Percentiles rank a stretch among this genome's conserved stretches.
phyloP scores from a whole-genome alignment of 2,113 vertebrate species.

The Indicator indicator region DNA sequence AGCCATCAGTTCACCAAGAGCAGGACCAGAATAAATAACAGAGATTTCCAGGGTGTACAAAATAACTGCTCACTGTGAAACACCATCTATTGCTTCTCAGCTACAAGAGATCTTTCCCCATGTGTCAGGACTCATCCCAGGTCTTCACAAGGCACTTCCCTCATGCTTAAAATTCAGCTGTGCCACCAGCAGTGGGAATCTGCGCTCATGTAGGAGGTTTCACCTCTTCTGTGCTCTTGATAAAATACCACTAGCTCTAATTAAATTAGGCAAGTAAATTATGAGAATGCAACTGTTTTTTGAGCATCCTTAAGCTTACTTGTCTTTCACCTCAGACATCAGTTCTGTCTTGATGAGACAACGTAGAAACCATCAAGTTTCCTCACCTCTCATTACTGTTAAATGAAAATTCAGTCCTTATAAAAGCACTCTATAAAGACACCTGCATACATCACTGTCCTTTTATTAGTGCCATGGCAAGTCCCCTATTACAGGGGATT shows the following conservation, averaged over 20 bases:
- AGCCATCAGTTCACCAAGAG: neutral
- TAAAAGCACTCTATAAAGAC: neutral
- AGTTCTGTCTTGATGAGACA: neutral
- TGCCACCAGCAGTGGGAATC: neutral
- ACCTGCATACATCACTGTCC: neutral
- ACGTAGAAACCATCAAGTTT: neutral
- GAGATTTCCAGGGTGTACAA: neutral
- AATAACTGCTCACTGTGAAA: neutral
- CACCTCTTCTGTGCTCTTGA: neutral
- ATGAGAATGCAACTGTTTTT: neutral
- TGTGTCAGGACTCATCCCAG: neutral
- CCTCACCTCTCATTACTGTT: neutral
- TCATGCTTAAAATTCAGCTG: neutral
- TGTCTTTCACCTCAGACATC: fast-evolving
- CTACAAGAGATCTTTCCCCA: neutral
- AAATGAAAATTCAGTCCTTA: neutral
- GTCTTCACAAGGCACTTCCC: neutral
- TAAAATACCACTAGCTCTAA: neutral
- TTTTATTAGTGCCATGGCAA: neutral
- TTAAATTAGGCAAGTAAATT: neutral
- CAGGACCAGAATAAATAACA: neutral
- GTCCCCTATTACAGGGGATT: neutral
- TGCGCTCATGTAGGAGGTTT: neutral
- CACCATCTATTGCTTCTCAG: neutral
- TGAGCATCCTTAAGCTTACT: neutral